A percentile compares a stretch with the other conserved stretches of the same genome.
These are phyloP conservation scores for Drosophila bocqueti DNA, from an alignment of 1,140 invertebrate species.

Conservation along the genomic window DNA sequence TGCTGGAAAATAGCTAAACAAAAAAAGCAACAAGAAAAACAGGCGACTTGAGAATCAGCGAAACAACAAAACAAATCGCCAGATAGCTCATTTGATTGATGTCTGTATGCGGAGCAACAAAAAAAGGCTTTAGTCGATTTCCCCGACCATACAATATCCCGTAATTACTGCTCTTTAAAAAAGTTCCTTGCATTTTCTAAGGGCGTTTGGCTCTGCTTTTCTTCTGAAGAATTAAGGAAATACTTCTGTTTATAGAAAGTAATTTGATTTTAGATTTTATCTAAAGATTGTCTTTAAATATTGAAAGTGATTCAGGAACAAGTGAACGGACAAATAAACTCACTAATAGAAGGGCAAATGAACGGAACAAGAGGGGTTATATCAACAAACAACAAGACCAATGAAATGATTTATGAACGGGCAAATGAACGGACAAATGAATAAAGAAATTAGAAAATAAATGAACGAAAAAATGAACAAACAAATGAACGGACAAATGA, in stretches of 20 bases:
- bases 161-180: conserved; percentile 7
- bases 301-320: not conserved
- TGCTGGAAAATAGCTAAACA: conserved; percentile 76
- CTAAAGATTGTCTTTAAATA: not conserved
- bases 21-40: not conserved
- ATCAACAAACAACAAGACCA: not conserved
- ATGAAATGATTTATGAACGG: not conserved
- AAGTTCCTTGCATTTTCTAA: not conserved
- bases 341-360: too few relatives aligned
- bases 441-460: not conserved
- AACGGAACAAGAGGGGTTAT: not conserved
- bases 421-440: not conserved
- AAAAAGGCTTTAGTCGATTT: conserved; percentile 3
- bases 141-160: conserved; percentile 17
- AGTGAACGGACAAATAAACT: not conserved
- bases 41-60: conserved; percentile 35
- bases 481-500: not conserved
- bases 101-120: conserved; percentile 34
- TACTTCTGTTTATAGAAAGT: not conserved
- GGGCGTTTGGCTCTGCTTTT: not conserved
- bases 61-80: conserved; percentile 65
- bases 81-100: conserved; percentile 74
- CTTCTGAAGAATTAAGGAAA: not conserved
- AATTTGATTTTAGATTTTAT: not conserved
- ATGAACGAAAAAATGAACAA: not conserved